Base-by-base conservation (phyloP, 2,888 invertebrate species). In the Andrena trimmerana region DNA sequence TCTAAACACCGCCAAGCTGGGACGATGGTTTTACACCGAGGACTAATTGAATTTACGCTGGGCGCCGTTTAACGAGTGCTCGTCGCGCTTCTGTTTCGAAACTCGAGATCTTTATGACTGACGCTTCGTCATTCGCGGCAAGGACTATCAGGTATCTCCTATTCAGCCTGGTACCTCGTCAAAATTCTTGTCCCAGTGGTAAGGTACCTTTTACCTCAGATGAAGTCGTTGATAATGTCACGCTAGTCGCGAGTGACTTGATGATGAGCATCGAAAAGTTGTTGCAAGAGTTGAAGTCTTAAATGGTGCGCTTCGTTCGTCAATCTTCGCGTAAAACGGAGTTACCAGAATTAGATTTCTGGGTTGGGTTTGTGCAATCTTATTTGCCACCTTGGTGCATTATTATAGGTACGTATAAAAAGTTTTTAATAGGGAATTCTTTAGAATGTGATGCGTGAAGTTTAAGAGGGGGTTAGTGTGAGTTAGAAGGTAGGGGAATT, bases 1-100 rank as follows among this genome's bases (percentile, higher is more conserved):
- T 68, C 77, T 36, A 79, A 63, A 54, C 29, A 20, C 27, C 68
- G 33, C 20, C 3, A 1, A 42, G 42, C 42, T 4, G 7, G 27
- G 36, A 36, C 36, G 69, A 27, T 27, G n/a, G 57, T 59, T 59
- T 59, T 59, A 70, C 69, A 29, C 59, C 27, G 42, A 13, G 42
- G 2, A 48, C 33, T 77, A 65, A 69, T 79, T 69, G 78, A 76
- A 71, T 78, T 69, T 62, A 62, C 27, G 52, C 8, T 2, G 33
- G 20, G 13, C 31, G 63, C 2, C 33, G 2, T 27, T 68, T 42
- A 29, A 48, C 77, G 54, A 69, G 52, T 6, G 7, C 75, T 29
- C 78, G 50, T 78, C 48, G 69, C 69, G 69, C 69, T 59, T 42
- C 69, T 42, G 59, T 33, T 74, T 48, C 27, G 27, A 70, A 70